Conservation (phyloP, 2,888 invertebrate species). For the Drosophila longiperda region DNA sequence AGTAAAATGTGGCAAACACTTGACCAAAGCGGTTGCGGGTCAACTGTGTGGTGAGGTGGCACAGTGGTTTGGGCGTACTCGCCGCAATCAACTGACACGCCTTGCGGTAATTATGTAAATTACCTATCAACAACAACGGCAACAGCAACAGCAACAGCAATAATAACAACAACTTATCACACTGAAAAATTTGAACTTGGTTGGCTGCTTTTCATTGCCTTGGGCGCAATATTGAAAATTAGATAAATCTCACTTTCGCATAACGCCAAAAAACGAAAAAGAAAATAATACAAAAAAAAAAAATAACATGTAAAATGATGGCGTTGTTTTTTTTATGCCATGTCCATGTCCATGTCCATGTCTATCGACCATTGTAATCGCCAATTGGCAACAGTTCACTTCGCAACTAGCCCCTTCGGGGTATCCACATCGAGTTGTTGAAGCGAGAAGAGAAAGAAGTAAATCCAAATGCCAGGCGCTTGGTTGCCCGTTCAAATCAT, state of each 20-base stretch:
- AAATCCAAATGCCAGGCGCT: slow-evolving; percentile 13
- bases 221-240: slow-evolving; percentile 49
- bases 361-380: slow-evolving; percentile 50
- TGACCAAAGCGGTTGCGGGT: slow-evolving; percentile 21
- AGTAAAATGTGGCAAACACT: slow-evolving; percentile 25
- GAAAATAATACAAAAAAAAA: not conserved
- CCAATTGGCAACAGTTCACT: slow-evolving; percentile 52
- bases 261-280: slow-evolving; percentile 18
- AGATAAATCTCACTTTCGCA: slow-evolving; percentile 62
- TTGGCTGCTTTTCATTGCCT: slow-evolving; percentile 52
- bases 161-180: slow-evolving; percentile 59
- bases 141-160: slow-evolving; percentile 20
- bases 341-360: slow-evolving; percentile 44
- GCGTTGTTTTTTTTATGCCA: slow-evolving; percentile 46
- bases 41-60: slow-evolving; percentile 5
- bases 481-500: slow-evolving; percentile 10
- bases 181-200: slow-evolving; percentile 40
- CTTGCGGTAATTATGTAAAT: slow-evolving; percentile 71
- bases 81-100: slow-evolving; percentile 55
- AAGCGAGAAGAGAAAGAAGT: slow-evolving; percentile 21
- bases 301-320: slow-evolving; percentile 43
- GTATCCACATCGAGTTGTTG: slow-evolving; percentile 23
- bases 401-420: slow-evolving; percentile 31
- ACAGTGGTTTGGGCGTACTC: slow-evolving; percentile 1
- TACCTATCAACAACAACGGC: slow-evolving; percentile 57